phyloP scores from a whole-genome alignment of 2,113 vertebrate species.

The Gadus macrocephalus region DNA sequence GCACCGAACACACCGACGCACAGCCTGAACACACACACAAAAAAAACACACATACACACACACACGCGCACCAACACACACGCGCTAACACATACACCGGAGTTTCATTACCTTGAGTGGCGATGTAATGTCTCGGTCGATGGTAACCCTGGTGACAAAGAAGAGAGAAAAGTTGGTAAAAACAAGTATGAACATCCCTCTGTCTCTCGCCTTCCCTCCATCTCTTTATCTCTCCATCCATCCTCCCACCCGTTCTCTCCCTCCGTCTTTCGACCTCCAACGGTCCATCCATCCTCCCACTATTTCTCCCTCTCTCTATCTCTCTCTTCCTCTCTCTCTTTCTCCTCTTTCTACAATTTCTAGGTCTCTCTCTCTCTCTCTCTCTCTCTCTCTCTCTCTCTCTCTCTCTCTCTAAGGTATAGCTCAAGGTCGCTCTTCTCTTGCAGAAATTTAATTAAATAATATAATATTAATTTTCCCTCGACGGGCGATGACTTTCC shows the following conservation, averaged over 20 bases:
- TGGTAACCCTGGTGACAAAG: constrained; percentile 61
- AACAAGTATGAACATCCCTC: neutral
- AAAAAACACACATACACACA: constrained; percentile 10
- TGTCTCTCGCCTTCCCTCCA: neutral
- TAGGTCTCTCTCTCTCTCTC: too few species aligned
- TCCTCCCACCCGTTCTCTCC: neutral
- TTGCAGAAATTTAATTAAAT: constrained; percentile 20
- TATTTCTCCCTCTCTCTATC: too few species aligned
- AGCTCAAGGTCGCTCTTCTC: neutral
- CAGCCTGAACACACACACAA: constrained; percentile 1
- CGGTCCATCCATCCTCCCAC: too few species aligned
- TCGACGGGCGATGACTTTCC: neutral
- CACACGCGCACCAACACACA: constrained; percentile 8
- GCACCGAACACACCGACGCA: constrained; percentile 6
- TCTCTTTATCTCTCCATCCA: neutral
- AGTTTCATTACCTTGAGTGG: constrained; percentile 63
- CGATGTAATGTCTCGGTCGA: constrained; percentile 68
- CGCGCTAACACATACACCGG: constrained; percentile 33
- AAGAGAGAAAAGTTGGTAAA: constrained; percentile 11
- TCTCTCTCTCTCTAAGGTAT: neutral
- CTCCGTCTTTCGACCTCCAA: neutral
- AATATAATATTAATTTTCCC: neutral
- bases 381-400: neutral
- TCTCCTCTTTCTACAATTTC: too few species aligned
- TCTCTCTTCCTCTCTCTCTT: too few species aligned